phyloP scores from a whole-genome alignment of 2,113 vertebrate species.

The Lagopus leucura region DNA sequence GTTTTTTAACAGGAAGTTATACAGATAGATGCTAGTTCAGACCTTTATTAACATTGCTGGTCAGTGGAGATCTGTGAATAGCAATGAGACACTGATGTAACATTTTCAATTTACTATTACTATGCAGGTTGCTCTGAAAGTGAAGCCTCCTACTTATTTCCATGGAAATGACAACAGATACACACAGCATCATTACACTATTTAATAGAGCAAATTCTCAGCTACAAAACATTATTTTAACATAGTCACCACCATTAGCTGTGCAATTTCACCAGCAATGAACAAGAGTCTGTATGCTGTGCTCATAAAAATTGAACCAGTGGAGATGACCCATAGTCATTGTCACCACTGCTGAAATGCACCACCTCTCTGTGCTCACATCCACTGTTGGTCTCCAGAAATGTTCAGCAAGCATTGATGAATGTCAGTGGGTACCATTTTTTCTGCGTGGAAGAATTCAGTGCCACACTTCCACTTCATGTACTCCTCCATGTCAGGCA shows the following conservation, averaged over 20 bases:
- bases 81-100: neutral
- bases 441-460: too few species aligned
- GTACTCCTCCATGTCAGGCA: neutral
- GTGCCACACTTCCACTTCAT: neutral
- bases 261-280: too few species aligned
- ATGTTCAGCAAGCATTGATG: too few species aligned
- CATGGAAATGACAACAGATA: neutral
- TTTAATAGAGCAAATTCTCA: neutral
- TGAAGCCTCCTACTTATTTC: neutral
- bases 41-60: conserved; percentile 38
- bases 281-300: too few species aligned
- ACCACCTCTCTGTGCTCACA: too few species aligned
- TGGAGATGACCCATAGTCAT: too few species aligned
- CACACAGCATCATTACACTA: neutral
- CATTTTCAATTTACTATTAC: conserved; percentile 28
- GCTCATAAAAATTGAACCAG: too few species aligned
- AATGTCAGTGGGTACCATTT: too few species aligned
- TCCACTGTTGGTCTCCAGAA: too few species aligned
- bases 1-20: conserved; percentile 10
- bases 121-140: neutral
- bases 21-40: conserved; percentile 21
- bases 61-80: conserved; percentile 23
- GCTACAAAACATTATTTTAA: too few species aligned
- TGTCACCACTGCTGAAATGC: too few species aligned
- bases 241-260: too few species aligned